Evolutionary conservation across 2,888 invertebrate genomes (phyloP), one percentile per base, ranked within the genome.

Genomic region (Resseliella maxima): DNA sequence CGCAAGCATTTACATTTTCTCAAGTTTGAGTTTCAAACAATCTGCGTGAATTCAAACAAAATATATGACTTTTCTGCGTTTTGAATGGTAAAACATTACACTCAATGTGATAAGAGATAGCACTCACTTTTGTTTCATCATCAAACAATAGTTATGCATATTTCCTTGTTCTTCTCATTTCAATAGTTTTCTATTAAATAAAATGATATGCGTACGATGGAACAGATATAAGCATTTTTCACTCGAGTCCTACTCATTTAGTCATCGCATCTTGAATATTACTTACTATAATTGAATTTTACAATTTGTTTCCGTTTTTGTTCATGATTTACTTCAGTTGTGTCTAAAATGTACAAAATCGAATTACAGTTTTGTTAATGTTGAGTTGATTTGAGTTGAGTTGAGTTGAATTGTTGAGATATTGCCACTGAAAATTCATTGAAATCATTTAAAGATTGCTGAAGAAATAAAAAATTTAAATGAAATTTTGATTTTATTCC

Each of bases 401-500:
- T n/a, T n/a, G n/a, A n/a, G n/a, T 18, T 18, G 46, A 50, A 18
- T 18, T 50, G 46, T 18, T 50, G 46, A 50, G 46, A 15, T 2
- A 50, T 18, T 50, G 46, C 18, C 46, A 50, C 15, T 50, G 46
- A 2, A 18, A 50, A 50, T 50, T 50, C 12, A 50, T 50, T 50
- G 10, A n/a, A n/a, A 24, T 41, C 59, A 59, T 15, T 24, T n/a
- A 0, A n/a, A 24, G 59, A 59, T 24, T 0, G 24, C 8, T n/a
- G 24, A 59, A 59, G 10, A 59, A 59, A 15, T 24, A 59, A 18
- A 50, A 50, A 2, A 59, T 24, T 24, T 59, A 6, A 59, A 59
- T 59, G 59, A n/a, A 59, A 59, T 59, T 59, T n/a, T 59, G 59
- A 59, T 59, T 59, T 59, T n/a, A 59, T 59, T 59, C 59, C 59